These are phyloP conservation scores for Pogoniulus pusillus DNA, from an alignment of 2,797 vertebrate genomes.

Conservation along the genomic window DNA sequence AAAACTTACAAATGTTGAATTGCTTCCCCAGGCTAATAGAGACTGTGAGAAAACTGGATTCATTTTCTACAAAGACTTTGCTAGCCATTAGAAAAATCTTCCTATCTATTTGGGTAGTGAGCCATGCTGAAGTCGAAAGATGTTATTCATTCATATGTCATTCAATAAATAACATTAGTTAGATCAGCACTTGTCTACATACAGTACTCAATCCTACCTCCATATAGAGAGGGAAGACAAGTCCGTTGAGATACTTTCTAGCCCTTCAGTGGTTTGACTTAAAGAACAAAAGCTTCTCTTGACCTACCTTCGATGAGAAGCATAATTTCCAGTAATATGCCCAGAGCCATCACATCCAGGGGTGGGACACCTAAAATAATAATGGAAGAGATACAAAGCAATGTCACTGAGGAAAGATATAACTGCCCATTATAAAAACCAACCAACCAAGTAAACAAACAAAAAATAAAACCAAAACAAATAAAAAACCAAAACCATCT, in stretches of 20 bases:
- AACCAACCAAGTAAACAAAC: no score
- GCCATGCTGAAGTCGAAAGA: not conserved
- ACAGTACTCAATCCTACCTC: not conserved
- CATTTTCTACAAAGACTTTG: not conserved
- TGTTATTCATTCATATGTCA: not conserved
- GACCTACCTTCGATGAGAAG: slow-evolving; percentile 96
- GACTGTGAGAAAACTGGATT: not conserved
- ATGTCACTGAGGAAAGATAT: slow-evolving; percentile 20
- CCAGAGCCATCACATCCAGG: slow-evolving; percentile 99
- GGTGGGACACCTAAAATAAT: slow-evolving; percentile 92
- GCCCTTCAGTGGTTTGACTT: not conserved
- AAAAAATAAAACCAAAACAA: not conserved
- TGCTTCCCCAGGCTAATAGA: not conserved
- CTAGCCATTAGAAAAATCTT: not conserved
- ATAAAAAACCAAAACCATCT: no score
- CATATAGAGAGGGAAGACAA: not conserved
- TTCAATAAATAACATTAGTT: not conserved
- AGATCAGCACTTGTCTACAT: not conserved
- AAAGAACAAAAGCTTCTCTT: not conserved
- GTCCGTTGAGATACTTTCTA: not conserved
- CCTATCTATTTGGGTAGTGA: not conserved
- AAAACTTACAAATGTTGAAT: not conserved
- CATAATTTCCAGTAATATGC: slow-evolving; percentile 99
- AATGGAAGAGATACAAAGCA: slow-evolving; percentile 63
- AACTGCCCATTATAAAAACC: not conserved